Percentiles rank a stretch among this genome's conserved stretches.
Evolutionary conservation across 1,140 invertebrate genomes (phyloP).

Genomic region (Nasonia giraulti): DNA sequence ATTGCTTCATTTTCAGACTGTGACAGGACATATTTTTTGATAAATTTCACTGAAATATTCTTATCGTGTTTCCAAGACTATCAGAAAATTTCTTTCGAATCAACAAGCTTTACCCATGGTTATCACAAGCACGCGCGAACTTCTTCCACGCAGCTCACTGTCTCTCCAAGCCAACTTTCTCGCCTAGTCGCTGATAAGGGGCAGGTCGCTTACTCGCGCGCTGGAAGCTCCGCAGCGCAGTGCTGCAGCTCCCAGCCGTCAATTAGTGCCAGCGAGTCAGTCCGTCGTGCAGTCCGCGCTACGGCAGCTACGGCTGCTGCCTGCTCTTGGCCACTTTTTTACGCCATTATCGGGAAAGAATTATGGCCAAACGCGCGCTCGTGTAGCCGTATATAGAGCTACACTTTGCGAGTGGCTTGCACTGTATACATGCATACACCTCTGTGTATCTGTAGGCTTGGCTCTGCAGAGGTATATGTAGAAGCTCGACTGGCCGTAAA

Average conservation of each 20-base stretch:
- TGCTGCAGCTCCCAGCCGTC: conserved; percentile 12
- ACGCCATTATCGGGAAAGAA: conserved; percentile 53
- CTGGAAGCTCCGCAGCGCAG: not conserved
- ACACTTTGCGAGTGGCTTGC: not conserved
- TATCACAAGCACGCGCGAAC: no score
- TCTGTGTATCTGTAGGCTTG: not conserved
- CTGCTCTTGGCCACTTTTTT: conserved; percentile 35
- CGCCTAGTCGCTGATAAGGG: not conserved
- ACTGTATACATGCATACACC: not conserved
- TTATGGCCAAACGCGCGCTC: conserved; percentile 39
- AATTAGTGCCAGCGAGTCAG: conserved; percentile 37
- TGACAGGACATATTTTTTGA: no score
- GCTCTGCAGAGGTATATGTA: not conserved
- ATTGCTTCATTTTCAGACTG: no score
- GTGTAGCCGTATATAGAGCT: conserved; percentile 13
- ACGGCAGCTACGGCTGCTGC: not conserved
- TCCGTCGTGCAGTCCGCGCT: not conserved
- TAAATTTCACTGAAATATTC: no score
- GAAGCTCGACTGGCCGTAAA: conserved; percentile 29
- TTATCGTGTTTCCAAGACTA: no score
- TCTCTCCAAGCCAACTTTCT: no score
- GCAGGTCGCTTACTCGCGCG: not conserved
- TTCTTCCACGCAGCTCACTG: no score
- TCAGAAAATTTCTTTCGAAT: no score
- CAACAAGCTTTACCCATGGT: no score